Percentiles rank a stretch among this genome's conserved stretches.
These are phyloP conservation scores for Tauraco hartlaubi DNA, from an alignment of 2,797 vertebrate genomes.

Conservation along the genomic window DNA sequence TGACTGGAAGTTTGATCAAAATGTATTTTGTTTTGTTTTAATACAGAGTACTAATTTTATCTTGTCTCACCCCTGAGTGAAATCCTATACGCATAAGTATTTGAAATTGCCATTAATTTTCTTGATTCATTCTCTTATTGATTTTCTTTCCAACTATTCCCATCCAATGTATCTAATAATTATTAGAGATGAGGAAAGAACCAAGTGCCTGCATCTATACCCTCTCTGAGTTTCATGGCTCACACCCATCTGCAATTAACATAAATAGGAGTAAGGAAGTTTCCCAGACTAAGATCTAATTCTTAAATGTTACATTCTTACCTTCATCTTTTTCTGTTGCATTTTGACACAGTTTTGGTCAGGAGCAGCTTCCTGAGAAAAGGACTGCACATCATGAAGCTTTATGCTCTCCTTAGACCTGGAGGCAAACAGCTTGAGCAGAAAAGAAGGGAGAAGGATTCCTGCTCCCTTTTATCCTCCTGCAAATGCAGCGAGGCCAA, in stretches of 20 bases:
- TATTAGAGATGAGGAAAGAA: slow-evolving; percentile 41
- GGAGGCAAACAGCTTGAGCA: background rate
- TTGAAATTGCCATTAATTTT: slow-evolving; percentile 67
- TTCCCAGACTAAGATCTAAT: background rate
- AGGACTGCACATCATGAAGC: background rate
- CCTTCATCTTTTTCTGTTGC: background rate
- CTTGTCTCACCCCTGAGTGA: slow-evolving; percentile 43
- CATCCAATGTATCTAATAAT: slow-evolving; percentile 51
- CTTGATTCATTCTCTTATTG: slow-evolving; percentile 68
- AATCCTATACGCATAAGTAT: slow-evolving; percentile 56
- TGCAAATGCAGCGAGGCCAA: background rate
- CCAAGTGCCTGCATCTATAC: background rate
- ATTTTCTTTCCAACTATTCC: slow-evolving; percentile 59
- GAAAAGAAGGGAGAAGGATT: background rate
- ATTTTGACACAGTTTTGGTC: background rate
- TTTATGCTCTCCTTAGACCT: background rate
- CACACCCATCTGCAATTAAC: background rate
- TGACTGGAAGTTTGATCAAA: slow-evolving; percentile 7
- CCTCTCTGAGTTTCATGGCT: background rate
- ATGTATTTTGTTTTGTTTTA: slow-evolving; percentile 41
- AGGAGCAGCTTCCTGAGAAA: background rate
- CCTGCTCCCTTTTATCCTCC: slow-evolving; percentile 3
- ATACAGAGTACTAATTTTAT: slow-evolving; percentile 50
- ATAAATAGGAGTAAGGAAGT: background rate
- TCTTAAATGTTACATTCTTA: background rate